Conservation (phyloP, 2,113 vertebrate species). For the Scartelaos histophorus region DNA sequence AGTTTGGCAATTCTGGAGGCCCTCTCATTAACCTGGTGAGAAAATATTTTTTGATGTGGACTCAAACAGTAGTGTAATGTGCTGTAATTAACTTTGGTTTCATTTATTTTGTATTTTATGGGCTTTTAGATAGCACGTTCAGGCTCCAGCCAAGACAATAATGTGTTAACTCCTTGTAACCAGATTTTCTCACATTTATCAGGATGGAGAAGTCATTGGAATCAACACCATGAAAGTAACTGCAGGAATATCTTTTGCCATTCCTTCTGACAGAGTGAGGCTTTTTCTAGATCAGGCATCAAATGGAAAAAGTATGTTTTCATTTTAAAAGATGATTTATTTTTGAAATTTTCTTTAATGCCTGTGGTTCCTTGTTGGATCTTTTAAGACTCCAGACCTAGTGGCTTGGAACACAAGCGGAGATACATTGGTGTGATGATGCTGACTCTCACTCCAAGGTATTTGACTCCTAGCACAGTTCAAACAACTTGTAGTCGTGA, state of each 20-base stretch:
- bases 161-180: not conserved
- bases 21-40: constrained; percentile 97
- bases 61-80: not conserved
- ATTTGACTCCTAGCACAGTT: not conserved
- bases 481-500: not conserved
- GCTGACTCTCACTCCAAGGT: constrained; percentile 93
- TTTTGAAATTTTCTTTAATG: not conserved
- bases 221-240: constrained; percentile 99
- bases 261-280: constrained; percentile 87
- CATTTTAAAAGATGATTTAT: not conserved
- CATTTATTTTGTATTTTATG: not conserved
- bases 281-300: constrained; percentile 82
- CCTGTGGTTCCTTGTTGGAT: not conserved
- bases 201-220: constrained; percentile 97
- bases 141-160: not conserved
- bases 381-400: constrained; percentile 80
- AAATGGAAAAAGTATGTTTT: constrained; percentile 80
- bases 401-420: constrained; percentile 74
- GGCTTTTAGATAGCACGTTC: not conserved
- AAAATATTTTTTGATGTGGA: constrained; percentile 15
- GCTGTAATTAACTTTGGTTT: not conserved
- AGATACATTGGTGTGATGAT: constrained; percentile 96
- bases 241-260: constrained; percentile 95
- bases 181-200: constrained; percentile 12
- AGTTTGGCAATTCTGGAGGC: constrained; percentile 99